Base-by-base conservation (phyloP, 1,140 invertebrate genomes). In the Magallana ariakensis region DNA sequence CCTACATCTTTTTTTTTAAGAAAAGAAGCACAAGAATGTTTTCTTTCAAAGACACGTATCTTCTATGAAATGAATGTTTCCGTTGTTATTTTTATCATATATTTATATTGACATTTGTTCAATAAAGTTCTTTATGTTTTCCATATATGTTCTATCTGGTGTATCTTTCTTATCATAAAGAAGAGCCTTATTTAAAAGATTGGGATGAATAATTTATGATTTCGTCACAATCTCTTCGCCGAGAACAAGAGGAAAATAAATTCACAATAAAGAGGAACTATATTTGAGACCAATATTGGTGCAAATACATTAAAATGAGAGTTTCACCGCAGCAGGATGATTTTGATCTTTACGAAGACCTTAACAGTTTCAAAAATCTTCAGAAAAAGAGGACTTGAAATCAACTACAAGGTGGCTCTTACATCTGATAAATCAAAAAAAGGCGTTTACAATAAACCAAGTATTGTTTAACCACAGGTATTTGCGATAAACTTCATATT, bases 401-500 rank as follows among this genome's bases (percentile, higher is more conserved):
- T 26, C 26, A 2, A 75, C 66, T 70, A 13, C 58, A 70, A 70
- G 62, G 22, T 70, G 66, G 26, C 66, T 33, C 33, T 26, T 22
- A 10, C 11, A 75, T 75, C 66, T 33, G 66, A 75, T 75, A 13
- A 13, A 75, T 75, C 19, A 11, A 75, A 70, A n/a, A 70, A 5
- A 75, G 66, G 66, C 66, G 22, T 75, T 19, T 19, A 13, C 15
- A 75, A 75, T 75, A 75, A 75, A 70, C 22, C 22, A 26, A 75
- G 66, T 26, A 75, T 75, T 75, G 66, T 75, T 75, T 75, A 75
- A 26, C 66, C 66, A 75, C 66, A 75, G 66, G 22, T 75, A 75
- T 75, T 8, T 75, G 33, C 11, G 66, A 75, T 75, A 75, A 75
- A 75, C 22, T 22, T 75, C 10, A 9, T n/a, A 75, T 75, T 75